phyloP scores from a whole-genome alignment of 1,140 invertebrate species.

The Drosophila mauritiana region DNA sequence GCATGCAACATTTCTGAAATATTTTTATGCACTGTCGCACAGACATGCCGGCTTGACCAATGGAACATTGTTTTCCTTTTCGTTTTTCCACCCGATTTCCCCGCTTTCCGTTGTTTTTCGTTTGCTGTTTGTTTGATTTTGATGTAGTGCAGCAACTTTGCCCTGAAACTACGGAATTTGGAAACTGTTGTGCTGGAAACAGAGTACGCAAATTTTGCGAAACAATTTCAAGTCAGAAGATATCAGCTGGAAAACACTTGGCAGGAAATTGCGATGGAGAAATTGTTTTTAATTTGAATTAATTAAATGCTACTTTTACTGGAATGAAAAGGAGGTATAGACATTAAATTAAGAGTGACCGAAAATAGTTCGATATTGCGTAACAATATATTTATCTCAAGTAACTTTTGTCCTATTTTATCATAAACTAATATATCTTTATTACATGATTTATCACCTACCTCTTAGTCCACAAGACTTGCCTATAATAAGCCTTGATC shows the following conservation, averaged over 20 bases:
- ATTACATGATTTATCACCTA: neutral
- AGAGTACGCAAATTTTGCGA: slow-evolving; percentile 29
- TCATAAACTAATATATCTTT: too few relatives aligned
- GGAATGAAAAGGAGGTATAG: neutral
- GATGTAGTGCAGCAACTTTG: slow-evolving; percentile 21
- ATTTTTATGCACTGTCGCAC: slow-evolving; percentile 81
- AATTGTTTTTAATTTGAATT: slow-evolving; percentile 14
- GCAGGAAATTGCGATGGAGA: slow-evolving; percentile 1
- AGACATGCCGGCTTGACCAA: slow-evolving; percentile 53
- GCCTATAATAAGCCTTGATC: slow-evolving; percentile 2
- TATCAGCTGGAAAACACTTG: slow-evolving; percentile 9
- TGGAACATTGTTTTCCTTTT: slow-evolving; percentile 57
- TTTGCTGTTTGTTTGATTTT: neutral
- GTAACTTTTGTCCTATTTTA: too few relatives aligned
- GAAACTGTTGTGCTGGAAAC: slow-evolving; percentile 18
- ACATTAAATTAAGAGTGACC: neutral
- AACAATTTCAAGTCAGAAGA: slow-evolving; percentile 27
- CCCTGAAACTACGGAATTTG: slow-evolving; percentile 32
- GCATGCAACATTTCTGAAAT: slow-evolving; percentile 76
- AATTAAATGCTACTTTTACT: neutral
- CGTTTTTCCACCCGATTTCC: slow-evolving; percentile 29
- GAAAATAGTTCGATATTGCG: neutral
- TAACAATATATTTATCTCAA: too few relatives aligned
- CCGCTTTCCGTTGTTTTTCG: slow-evolving; percentile 8
- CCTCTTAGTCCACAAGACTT: neutral